Percentiles rank a stretch among this genome's conserved stretches.
Evolutionary conservation across 1,140 invertebrate species (phyloP).

Genomic region (Polyergus mexicanus): DNA sequence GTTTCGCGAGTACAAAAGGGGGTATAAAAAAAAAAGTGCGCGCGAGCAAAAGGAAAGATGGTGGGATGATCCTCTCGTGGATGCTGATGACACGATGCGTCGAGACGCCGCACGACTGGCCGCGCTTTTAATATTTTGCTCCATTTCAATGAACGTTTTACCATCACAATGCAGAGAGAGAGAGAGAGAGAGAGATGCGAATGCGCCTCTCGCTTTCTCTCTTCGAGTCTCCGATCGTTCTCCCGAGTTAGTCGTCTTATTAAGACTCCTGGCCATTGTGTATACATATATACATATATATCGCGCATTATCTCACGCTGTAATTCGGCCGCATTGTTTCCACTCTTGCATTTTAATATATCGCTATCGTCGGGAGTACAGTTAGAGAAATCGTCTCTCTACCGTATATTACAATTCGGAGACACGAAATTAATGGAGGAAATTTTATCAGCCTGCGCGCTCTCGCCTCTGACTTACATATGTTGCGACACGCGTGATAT

Average conservation of each 20-base stretch:
- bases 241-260: constrained; percentile 43
- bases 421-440: constrained; percentile 51
- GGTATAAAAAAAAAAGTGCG: constrained; percentile 72
- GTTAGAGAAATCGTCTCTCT: neutral
- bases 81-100: constrained; percentile 44
- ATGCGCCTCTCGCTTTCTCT: constrained; percentile 41
- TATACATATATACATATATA: neutral
- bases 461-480: constrained; percentile 14
- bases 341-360: constrained; percentile 5
- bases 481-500: constrained; percentile 9
- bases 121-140: constrained; percentile 39
- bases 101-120: constrained; percentile 39
- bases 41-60: constrained; percentile 63
- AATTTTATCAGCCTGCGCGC: constrained; percentile 2
- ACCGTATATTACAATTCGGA: neutral
- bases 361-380: neutral
- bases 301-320: constrained; percentile 11
- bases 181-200: neutral
- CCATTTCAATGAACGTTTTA: constrained; percentile 19
- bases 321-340: constrained; percentile 13
- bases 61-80: constrained; percentile 71
- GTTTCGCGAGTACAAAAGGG: constrained; percentile 80
- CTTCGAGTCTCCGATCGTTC: constrained; percentile 23
- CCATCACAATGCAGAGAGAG: constrained; percentile 40
- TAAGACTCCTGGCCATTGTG: constrained; percentile 25